Evolutionary conservation across 2,113 vertebrate genomes (phyloP).

Genomic region (Carassius carassius): DNA sequence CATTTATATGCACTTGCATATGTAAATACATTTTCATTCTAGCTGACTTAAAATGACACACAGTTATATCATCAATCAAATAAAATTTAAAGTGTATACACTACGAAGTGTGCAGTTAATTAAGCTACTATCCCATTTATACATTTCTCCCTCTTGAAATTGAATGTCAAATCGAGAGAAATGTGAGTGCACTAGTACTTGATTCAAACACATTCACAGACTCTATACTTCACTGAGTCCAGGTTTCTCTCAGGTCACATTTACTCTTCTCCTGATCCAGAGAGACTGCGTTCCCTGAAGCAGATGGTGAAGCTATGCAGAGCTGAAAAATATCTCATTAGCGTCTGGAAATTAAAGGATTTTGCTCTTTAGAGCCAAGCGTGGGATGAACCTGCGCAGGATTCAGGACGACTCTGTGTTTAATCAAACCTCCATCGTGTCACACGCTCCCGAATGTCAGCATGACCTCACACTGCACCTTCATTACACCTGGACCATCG

Average conservation of each 20-base stretch:
- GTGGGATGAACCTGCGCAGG: constrained; percentile 28
- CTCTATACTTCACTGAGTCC: not conserved
- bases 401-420: not conserved
- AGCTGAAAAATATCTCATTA: constrained; percentile 76
- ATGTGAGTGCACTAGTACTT: too few relatives aligned
- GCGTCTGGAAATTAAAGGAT: constrained; percentile 69
- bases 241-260: not conserved
- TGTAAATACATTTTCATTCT: too few relatives aligned
- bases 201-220: too few relatives aligned
- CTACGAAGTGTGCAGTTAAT: too few relatives aligned
- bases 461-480: not conserved
- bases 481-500: not conserved
- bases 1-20: too few relatives aligned
- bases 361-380: constrained; percentile 68
- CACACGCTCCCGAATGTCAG: not conserved
- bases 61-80: too few relatives aligned
- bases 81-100: too few relatives aligned
- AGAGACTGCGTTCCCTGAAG: constrained; percentile 66
- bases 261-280: constrained; percentile 48
- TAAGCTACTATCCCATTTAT: too few relatives aligned
- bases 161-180: too few relatives aligned
- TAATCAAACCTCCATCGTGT: not conserved
- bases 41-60: too few relatives aligned
- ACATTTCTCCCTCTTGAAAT: too few relatives aligned
- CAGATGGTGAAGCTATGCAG: constrained; percentile 76